phyloP scores from a whole-genome alignment of 2,113 vertebrate species.

The Podiceps cristatus region DNA sequence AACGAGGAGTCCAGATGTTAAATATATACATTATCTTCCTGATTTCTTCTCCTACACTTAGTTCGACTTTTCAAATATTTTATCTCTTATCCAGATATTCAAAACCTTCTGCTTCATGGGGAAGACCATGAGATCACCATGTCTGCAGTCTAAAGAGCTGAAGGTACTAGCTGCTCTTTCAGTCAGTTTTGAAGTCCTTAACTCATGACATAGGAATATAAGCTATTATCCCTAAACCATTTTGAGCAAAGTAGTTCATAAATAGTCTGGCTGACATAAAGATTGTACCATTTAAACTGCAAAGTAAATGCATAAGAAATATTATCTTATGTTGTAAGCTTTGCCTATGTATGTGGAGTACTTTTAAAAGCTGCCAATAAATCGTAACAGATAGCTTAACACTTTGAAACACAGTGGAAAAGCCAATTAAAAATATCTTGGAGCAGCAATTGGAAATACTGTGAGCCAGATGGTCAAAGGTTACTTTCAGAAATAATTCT shows the following conservation, averaged over 20 bases:
- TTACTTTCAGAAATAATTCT: constrained; percentile 30
- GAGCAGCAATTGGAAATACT: constrained; percentile 15
- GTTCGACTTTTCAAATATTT: constrained; percentile 21
- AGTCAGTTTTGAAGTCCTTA: neutral
- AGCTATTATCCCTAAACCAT: neutral
- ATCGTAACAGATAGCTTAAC: neutral
- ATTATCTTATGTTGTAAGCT: neutral
- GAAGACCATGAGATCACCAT: constrained; percentile 14
- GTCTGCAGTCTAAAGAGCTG: neutral
- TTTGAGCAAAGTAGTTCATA: constrained; percentile 29
- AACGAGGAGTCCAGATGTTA: constrained; percentile 75
- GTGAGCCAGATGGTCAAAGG: neutral
- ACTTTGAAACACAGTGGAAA: constrained; percentile 25
- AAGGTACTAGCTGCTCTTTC: neutral
- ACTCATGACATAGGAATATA: neutral
- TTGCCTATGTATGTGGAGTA: neutral
- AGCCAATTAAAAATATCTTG: constrained; percentile 42
- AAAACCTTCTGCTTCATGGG: neutral
- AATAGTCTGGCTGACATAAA: constrained; percentile 31
- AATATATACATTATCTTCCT: constrained; percentile 58
- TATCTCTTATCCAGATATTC: constrained; percentile 20
- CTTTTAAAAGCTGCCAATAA: constrained; percentile 30
- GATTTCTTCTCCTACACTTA: constrained; percentile 17
- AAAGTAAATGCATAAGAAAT: constrained; percentile 1
- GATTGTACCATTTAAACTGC: neutral